These are phyloP conservation scores for Thermophis baileyi DNA, from an alignment of 2,113 vertebrate species.

Conservation along the genomic window DNA sequence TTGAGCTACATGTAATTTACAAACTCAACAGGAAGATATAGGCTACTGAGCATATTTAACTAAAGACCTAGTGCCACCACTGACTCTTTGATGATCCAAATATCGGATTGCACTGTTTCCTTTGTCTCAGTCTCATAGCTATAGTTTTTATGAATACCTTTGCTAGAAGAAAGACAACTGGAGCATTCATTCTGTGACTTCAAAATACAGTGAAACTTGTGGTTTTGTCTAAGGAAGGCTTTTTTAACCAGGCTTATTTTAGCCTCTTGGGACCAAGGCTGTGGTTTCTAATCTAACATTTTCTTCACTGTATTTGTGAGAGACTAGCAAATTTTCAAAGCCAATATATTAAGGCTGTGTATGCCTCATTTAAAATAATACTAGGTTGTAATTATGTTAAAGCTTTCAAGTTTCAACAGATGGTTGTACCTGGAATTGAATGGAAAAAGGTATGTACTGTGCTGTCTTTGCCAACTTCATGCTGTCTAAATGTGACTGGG, in stretches of 20 bases:
- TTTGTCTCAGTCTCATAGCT: background rate
- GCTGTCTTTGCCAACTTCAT: background rate
- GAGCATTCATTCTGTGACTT: background rate
- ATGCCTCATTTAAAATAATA: background rate
- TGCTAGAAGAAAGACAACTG: background rate
- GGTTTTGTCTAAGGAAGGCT: background rate
- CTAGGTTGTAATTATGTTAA: slow-evolving; percentile 31
- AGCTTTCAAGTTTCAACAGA: slow-evolving; percentile 27
- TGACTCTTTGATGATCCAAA: background rate
- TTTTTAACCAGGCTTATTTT: slow-evolving; percentile 11
- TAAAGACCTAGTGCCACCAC: background rate
- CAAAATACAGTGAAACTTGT: background rate
- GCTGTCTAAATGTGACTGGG: background rate
- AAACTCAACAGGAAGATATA: background rate
- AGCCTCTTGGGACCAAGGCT: background rate
- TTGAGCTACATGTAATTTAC: background rate
- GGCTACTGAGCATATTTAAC: background rate
- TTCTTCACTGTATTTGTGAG: background rate
- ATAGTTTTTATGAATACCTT: background rate
- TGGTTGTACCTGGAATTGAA: slow-evolving; percentile 4
- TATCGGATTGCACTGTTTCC: background rate
- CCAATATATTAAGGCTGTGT: background rate
- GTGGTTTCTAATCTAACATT: background rate
- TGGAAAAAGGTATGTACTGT: background rate
- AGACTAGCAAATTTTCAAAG: slow-evolving; percentile 20